Percentiles rank a stretch among this genome's conserved stretches.
Evolutionary conservation across 2,888 invertebrate genomes (phyloP).

Genomic region (Apoderus coryli): DNA sequence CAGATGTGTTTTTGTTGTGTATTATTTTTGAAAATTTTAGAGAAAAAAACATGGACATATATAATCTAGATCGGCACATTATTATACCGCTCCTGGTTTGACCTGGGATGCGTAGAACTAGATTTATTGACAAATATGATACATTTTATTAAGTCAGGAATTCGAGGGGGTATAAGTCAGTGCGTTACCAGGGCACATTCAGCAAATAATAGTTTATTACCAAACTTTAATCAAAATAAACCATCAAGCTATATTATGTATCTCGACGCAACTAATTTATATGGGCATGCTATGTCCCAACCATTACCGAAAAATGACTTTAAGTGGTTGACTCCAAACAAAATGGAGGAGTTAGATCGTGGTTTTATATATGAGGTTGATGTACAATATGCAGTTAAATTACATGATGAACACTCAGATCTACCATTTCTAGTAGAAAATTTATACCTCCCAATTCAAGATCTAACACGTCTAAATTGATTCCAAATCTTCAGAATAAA

Average conservation of each 20-base stretch:
- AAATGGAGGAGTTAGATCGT: slow-evolving; percentile 2
- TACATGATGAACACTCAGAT: slow-evolving; percentile 5
- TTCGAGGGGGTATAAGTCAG: too few species aligned
- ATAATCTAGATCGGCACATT: too few species aligned
- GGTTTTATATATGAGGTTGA: slow-evolving; percentile 8
- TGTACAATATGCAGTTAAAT: slow-evolving; percentile 2
- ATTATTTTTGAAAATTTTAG: too few species aligned
- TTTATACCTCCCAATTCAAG: not conserved
- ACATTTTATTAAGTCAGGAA: too few species aligned
- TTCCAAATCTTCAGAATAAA: slow-evolving; percentile 11
- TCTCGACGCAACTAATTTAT: slow-evolving; percentile 8
- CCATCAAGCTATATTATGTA: slow-evolving; percentile 5
- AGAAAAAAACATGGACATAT: too few species aligned
- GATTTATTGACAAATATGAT: too few species aligned
- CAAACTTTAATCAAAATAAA: too few species aligned
- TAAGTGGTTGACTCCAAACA: slow-evolving; percentile 3
- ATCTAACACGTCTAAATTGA: slow-evolving; percentile 4
- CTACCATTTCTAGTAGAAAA: slow-evolving; percentile 7
- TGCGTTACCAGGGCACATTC: too few species aligned
- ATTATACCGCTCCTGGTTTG: too few species aligned
- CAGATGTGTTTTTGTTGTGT: too few species aligned
- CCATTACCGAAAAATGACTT: slow-evolving; percentile 6
- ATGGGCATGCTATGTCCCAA: slow-evolving; percentile 8
- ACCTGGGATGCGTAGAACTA: too few species aligned
- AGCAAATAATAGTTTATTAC: too few species aligned